phyloP scores from a whole-genome alignment of 2,888 invertebrate species.

The Chrysolina americana region DNA sequence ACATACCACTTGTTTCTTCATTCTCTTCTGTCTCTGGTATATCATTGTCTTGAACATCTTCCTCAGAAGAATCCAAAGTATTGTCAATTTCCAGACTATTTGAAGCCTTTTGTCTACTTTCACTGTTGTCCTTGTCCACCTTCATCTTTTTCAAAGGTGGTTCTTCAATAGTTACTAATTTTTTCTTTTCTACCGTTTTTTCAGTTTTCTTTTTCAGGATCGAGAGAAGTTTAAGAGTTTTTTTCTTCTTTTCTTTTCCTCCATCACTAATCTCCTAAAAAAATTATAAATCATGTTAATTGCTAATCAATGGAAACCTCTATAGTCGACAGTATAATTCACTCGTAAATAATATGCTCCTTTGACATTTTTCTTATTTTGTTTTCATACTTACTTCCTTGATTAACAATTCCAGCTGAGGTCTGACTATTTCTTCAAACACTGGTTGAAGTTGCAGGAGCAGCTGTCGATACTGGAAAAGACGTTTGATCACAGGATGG shows the following conservation, averaged over 20 bases:
- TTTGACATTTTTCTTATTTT: too few species aligned
- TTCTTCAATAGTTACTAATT: constrained; percentile 27
- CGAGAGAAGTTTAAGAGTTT: constrained; percentile 64
- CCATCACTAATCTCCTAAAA: constrained; percentile 24
- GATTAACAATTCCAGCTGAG: constrained; percentile 78
- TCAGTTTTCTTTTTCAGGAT: constrained; percentile 39
- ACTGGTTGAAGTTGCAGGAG: constrained; percentile 81
- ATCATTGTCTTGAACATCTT: constrained; percentile 40
- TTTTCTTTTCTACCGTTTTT: constrained; percentile 40
- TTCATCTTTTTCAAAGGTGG: constrained; percentile 52
- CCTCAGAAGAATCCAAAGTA: constrained; percentile 32
- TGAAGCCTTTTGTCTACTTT: constrained; percentile 52
- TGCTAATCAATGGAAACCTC: too few species aligned
- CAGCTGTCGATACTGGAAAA: constrained; percentile 86
- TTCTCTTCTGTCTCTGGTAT: constrained; percentile 61
- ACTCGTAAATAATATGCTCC: neutral
- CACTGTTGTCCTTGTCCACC: constrained; percentile 41
- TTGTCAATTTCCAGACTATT: constrained; percentile 54
- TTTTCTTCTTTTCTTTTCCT: constrained; percentile 63
- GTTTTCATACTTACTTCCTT: constrained; percentile 36
- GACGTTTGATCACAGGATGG: constrained; percentile 91
- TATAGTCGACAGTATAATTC: neutral
- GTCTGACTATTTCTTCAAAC: constrained; percentile 78
- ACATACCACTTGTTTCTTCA: constrained; percentile 59
- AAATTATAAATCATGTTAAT: too few species aligned